Evolutionary conservation across 2,797 vertebrate species (phyloP).

Genomic region (Labroides dimidiatus): DNA sequence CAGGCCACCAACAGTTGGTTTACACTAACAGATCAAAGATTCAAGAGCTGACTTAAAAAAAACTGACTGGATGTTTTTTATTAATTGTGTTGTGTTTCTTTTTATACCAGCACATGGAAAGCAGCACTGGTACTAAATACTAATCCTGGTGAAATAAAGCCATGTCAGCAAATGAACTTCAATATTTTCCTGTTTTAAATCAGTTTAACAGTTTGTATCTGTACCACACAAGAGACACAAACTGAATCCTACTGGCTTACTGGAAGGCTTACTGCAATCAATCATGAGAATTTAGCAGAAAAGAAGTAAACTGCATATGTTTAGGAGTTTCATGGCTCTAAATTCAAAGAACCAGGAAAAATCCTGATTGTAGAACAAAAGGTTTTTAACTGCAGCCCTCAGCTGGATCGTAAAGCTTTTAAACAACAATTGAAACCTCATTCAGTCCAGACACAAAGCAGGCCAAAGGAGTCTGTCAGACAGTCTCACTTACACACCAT

Average conservation of each 20-base stretch:
- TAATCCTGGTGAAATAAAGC: background rate
- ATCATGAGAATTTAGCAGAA: background rate
- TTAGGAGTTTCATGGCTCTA: constrained; percentile 11
- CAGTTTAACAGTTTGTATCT: background rate
- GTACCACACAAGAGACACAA: background rate
- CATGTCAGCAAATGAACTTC: background rate
- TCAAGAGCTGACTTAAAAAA: background rate
- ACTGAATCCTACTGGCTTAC: background rate
- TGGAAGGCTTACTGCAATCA: background rate
- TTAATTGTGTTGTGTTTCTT: background rate
- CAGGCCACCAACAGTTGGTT: too few species aligned
- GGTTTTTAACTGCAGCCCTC: constrained; percentile 23
- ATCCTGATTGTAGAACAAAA: constrained; percentile 52
- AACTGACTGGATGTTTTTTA: too few species aligned
- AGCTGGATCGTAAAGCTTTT: constrained; percentile 26
- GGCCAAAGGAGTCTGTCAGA: constrained; percentile 26
- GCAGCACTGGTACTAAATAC: background rate
- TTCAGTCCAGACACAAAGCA: constrained; percentile 54
- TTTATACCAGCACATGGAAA: background rate
- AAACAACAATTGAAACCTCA: constrained; percentile 29
- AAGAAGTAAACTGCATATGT: constrained; percentile 16
- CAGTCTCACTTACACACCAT: constrained; percentile 11
- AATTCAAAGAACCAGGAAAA: constrained; percentile 23
- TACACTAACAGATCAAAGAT: background rate
- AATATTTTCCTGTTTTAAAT: background rate